Evolutionary conservation across 2,888 invertebrate species (phyloP).

Genomic region (Ochropacha duplaris): DNA sequence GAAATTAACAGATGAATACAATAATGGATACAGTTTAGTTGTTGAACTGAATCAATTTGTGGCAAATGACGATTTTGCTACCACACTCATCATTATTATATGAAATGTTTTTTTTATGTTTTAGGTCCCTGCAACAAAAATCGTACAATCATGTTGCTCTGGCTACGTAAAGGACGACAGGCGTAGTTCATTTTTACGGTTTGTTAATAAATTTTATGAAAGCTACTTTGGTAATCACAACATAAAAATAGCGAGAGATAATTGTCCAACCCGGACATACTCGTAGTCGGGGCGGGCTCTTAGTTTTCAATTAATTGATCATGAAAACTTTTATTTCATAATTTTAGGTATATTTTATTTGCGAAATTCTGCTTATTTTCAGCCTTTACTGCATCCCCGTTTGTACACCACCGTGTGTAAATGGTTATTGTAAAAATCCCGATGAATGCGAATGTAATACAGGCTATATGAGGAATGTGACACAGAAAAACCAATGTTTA

Average conservation of each 20-base stretch:
- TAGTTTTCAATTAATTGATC: no score
- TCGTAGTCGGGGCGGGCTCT: no score
- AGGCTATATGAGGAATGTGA: conserved; percentile 4
- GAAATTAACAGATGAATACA: no score
- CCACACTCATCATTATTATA: neutral
- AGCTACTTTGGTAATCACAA: no score
- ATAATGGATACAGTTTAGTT: no score
- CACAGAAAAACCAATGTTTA: conserved; percentile 11
- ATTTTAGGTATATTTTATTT: no score
- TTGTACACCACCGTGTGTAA: conserved; percentile 21
- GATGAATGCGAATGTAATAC: conserved; percentile 14
- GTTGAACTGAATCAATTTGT: no score
- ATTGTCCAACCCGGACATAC: no score
- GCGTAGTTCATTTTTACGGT: neutral
- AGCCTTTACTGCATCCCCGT: conserved; percentile 8
- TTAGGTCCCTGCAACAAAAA: neutral
- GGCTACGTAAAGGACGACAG: neutral
- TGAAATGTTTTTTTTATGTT: neutral
- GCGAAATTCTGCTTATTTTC: neutral
- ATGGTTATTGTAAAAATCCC: conserved; percentile 23
- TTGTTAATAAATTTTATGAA: neutral
- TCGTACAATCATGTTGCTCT: neutral
- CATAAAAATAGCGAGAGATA: no score
- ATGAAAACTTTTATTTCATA: no score
- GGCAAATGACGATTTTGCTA: no score